Evolutionary conservation across 2,888 invertebrate genomes (phyloP).

Genomic region (Drosophila neonasuta): DNA sequence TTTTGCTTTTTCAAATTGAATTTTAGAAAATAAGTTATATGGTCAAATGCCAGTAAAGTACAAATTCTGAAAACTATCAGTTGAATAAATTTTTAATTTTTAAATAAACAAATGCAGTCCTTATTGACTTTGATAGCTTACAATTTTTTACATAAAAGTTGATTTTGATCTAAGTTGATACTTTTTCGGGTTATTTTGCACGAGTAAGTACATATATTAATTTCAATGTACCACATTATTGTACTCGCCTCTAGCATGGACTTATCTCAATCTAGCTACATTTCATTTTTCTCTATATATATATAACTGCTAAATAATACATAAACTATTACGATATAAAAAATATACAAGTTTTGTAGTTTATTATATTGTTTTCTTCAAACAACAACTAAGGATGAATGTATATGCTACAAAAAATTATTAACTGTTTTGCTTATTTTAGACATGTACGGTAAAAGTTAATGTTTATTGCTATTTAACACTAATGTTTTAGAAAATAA

Average conservation of each 20-base stretch:
- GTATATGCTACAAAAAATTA: conserved; percentile 34
- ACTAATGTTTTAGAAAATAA: conserved; percentile 42
- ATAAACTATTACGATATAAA: conserved; percentile 30
- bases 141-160: conserved; percentile 35
- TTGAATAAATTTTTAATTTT: conserved; percentile 7
- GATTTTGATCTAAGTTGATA: conserved; percentile 22
- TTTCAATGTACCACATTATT: conserved; percentile 26
- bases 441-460: conserved; percentile 22
- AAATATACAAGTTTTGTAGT: conserved; percentile 46
- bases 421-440: conserved; percentile 27
- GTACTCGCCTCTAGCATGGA: conserved; percentile 17
- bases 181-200: conserved; percentile 5
- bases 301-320: conserved; percentile 31
- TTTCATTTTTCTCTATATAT: conserved; percentile 11
- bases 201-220: conserved; percentile 4
- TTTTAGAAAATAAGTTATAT: not conserved
- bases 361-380: conserved; percentile 33
- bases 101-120: conserved; percentile 20
- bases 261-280: conserved; percentile 19
- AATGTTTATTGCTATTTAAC: conserved; percentile 47
- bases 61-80: conserved; percentile 1
- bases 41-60: conserved; percentile 3
- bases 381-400: conserved; percentile 34
- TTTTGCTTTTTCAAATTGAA: not conserved
- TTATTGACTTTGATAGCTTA: conserved; percentile 10